These are phyloP conservation scores for Erpobdella octoculata DNA, from an alignment of 2,888 invertebrate genomes.

Conservation along the genomic window DNA sequence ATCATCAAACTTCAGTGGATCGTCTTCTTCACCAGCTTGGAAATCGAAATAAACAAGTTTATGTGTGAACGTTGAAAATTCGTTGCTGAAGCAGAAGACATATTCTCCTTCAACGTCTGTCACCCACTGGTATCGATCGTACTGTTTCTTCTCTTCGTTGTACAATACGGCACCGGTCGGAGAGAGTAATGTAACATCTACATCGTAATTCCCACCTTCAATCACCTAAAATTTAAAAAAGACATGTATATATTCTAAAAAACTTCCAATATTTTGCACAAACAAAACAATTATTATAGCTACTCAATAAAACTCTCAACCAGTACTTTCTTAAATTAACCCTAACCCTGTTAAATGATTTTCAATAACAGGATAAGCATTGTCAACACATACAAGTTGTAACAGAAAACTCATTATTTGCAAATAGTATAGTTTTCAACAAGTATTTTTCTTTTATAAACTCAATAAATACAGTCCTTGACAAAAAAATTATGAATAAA, in stretches of 20 bases:
- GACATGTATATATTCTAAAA: neutral
- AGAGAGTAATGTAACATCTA: slow-evolving; percentile 80
- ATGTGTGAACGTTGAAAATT: slow-evolving; percentile 96
- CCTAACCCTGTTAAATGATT: too few species aligned
- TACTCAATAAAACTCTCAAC: neutral
- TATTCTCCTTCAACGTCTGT: slow-evolving; percentile 45
- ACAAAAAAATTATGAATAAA: too few species aligned
- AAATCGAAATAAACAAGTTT: slow-evolving; percentile 97
- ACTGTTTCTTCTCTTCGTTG: slow-evolving; percentile 83
- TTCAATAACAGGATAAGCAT: too few species aligned
- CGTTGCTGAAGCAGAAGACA: slow-evolving; percentile 79
- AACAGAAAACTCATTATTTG: too few species aligned
- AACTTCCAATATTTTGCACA: neutral
- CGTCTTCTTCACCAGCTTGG: slow-evolving; percentile 74
- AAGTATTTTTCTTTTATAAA: neutral
- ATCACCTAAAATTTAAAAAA: slow-evolving; percentile 67
- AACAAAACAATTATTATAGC: neutral
- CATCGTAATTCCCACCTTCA: slow-evolving; percentile 96
- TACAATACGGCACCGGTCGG: slow-evolving; percentile 76
- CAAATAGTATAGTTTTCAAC: neutral
- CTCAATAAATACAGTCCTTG: neutral
- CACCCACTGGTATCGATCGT: slow-evolving; percentile 73
- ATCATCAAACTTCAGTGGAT: slow-evolving; percentile 57
- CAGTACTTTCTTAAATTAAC: neutral
- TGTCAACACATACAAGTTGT: too few species aligned